Evolutionary conservation across 2,113 vertebrate species (phyloP).

Genomic region (Monarcha castaneiventris): DNA sequence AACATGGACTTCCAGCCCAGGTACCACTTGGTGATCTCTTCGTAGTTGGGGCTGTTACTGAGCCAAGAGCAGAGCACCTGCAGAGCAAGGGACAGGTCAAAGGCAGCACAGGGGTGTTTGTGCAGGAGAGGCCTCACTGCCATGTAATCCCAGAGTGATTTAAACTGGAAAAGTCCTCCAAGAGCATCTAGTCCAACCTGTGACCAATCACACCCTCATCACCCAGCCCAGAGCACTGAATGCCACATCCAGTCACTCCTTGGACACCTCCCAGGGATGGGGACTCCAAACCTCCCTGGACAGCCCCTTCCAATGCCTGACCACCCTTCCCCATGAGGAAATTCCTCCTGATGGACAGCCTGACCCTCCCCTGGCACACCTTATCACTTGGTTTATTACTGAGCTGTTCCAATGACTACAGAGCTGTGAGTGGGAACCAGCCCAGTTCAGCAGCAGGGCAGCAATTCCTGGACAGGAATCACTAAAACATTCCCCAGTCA

Average conservation of each 20-base stretch:
- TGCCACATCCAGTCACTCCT: not conserved
- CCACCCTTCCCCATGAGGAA: not conserved
- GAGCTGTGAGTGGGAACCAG: not conserved
- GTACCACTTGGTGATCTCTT: conserved; percentile 99
- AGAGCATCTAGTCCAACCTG: not conserved
- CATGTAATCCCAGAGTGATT: not conserved
- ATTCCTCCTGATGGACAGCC: not conserved
- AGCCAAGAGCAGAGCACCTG: conserved; percentile 98
- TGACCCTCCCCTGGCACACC: not conserved
- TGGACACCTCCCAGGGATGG: not conserved
- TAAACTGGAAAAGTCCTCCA: not conserved
- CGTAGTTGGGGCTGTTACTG: conserved; percentile 95
- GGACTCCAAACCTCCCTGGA: not conserved
- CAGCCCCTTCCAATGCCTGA: not conserved
- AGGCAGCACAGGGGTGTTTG: fast-evolving
- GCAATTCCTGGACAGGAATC: not conserved
- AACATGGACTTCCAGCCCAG: conserved; percentile 97
- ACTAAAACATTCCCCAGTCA: not conserved
- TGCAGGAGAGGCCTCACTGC: not conserved
- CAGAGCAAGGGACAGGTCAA: not conserved
- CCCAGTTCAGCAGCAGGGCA: not conserved
- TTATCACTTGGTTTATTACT: not conserved
- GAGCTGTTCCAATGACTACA: not conserved
- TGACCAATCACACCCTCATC: no score
- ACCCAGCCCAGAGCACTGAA: not conserved